Percentiles rank a stretch among this genome's conserved stretches.
These are phyloP conservation scores for Tupaia chinensis DNA, from an alignment of 2,113 vertebrate genomes.

Conservation along the genomic window DNA sequence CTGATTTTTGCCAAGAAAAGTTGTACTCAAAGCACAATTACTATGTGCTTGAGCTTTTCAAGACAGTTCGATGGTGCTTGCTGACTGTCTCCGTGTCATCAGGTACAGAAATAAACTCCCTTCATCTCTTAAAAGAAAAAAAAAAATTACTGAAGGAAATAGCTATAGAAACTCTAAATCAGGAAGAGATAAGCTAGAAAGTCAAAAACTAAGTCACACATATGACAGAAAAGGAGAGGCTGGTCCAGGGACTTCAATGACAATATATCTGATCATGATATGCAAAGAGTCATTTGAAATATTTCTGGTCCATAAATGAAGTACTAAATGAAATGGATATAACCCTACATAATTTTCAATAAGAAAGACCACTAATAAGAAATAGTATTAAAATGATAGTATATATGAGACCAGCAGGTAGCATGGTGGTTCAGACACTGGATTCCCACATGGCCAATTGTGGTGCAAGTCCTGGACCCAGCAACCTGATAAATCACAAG, in stretches of 20 bases:
- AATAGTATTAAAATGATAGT: not conserved
- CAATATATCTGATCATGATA: not conserved
- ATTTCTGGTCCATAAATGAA: not conserved
- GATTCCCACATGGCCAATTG: too few relatives aligned
- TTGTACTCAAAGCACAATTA: not conserved
- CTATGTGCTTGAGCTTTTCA: too few relatives aligned
- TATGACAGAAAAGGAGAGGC: not conserved
- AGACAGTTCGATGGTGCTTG: too few relatives aligned
- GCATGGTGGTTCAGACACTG: too few relatives aligned
- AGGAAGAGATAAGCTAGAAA: slow-evolving; percentile 1
- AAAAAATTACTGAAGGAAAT: not conserved
- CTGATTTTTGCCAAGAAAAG: slow-evolving; percentile 33
- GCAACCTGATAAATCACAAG: too few relatives aligned
- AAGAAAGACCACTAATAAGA: not conserved
- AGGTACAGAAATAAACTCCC: too few relatives aligned
- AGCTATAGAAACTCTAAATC: not conserved
- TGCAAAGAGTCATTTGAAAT: not conserved
- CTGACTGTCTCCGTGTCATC: too few relatives aligned
- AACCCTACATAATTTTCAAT: not conserved
- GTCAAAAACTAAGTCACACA: not conserved
- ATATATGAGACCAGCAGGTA: too few relatives aligned
- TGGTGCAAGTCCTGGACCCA: too few relatives aligned
- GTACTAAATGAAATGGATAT: not conserved
- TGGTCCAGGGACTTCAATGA: not conserved
- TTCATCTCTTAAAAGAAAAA: too few relatives aligned